Evolutionary conservation across 2,888 invertebrate genomes (phyloP).

Genomic region (Elmis aenea): DNA sequence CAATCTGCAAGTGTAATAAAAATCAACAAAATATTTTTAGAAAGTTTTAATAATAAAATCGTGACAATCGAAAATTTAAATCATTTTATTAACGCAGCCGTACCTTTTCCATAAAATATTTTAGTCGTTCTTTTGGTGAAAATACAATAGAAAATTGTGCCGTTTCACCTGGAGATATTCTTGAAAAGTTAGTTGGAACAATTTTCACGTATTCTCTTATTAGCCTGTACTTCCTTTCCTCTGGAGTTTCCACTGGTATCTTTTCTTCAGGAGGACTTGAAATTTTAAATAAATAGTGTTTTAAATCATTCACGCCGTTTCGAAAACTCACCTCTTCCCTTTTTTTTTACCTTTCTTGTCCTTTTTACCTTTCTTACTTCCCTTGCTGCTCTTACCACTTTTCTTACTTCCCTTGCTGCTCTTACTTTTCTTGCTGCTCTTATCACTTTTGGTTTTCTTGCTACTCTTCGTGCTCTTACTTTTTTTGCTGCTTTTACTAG

Average conservation of each 20-base stretch:
- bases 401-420: slow-evolving; percentile 16
- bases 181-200: slow-evolving; percentile 33
- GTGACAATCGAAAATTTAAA: not conserved
- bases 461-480: slow-evolving; percentile 9
- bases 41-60: too few relatives aligned
- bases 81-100: not conserved
- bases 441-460: slow-evolving; percentile 8
- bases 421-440: slow-evolving; percentile 10
- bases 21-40: not conserved
- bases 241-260: slow-evolving; percentile 16
- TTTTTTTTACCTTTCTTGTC: slow-evolving; percentile 20
- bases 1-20: slow-evolving; percentile 40
- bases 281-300: slow-evolving; percentile 1
- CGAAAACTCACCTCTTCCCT: slow-evolving; percentile 20
- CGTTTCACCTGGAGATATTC: slow-evolving; percentile 38
- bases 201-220: slow-evolving; percentile 31
- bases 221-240: slow-evolving; percentile 20
- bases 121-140: slow-evolving; percentile 37
- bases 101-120: slow-evolving; percentile 39
- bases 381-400: slow-evolving; percentile 8
- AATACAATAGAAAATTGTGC: slow-evolving; percentile 40
- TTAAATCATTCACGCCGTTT: too few relatives aligned
- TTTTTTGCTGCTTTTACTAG: slow-evolving; percentile 16
- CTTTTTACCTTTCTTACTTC: slow-evolving; percentile 4
- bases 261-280: slow-evolving; percentile 1